Evolutionary conservation across 2,797 vertebrate genomes (phyloP), one percentile per base, ranked within the genome.

Genomic region (Neopelma chrysocephalum): DNA sequence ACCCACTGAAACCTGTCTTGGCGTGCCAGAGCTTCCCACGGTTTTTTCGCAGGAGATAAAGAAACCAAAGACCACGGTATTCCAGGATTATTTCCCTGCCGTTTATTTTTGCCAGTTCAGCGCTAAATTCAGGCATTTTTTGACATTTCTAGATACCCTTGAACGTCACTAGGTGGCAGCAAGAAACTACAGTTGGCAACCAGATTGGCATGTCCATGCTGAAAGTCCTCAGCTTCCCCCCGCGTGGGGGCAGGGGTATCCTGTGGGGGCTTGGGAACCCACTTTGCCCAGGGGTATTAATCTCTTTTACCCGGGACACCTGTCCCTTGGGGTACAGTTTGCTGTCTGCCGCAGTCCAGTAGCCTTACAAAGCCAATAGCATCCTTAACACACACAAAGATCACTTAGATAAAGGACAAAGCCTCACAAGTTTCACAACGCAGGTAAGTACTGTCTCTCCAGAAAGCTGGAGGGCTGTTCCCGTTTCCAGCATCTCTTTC

Each of bases 121-220:
- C 38, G 4, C 7, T 11, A 31, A 40, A 62, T 10, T 38, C 38
- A 15, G 27, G 27, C 16, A 5, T 38, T 61, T 40, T 10, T 6
- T 14, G 7, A 32, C 48, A 5, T 26, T 62, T 80, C 58, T 47
- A 45, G 20, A 27, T 82, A 47, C 6, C 22, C 18, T 12, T 0
- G 5, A 1, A 0, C 0, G 79, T 64, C 98, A 94, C 96, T 95
- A 98, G 98, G 86, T 97, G 98, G 98, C 96, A 87, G 88, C 94
- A 96, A 94, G 73, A 80, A 89, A 43, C 97, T 84, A 25, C 47
- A 5, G 42, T 85, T 54, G 38, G 54, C 31, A 36, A 12, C 22
- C 4, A 1, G 4, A 25, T 3, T 18, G 50, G 14, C 36, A 0
- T 29, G 23, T 45, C 12, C 47, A 15, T 0, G 2, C 25, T 0